Conservation (phyloP, 2,888 invertebrate genomes). For the Agrotis ipsilon region DNA sequence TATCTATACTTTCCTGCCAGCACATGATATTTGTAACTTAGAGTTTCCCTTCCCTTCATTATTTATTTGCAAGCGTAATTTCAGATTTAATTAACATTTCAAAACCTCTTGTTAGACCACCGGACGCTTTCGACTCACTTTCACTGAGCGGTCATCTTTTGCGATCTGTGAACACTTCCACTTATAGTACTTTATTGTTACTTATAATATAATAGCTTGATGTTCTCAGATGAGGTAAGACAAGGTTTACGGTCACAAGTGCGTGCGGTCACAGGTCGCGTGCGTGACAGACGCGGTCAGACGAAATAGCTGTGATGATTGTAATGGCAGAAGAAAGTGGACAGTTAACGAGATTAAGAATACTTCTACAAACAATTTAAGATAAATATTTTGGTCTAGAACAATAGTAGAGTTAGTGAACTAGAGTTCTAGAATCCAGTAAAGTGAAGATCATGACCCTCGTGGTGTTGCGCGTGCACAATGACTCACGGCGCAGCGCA, state of each 20-base stretch:
- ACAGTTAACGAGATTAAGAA: constrained; percentile 13
- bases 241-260: constrained; percentile 37
- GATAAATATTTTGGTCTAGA: neutral
- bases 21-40: neutral
- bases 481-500: constrained; percentile 40
- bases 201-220: constrained; percentile 19
- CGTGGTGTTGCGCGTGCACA: constrained; percentile 33
- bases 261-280: constrained; percentile 38
- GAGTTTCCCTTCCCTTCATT: constrained; percentile 20
- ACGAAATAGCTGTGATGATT: constrained; percentile 34
- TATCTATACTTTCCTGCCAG: neutral
- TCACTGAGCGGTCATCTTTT: constrained; percentile 61
- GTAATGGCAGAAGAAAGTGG: constrained; percentile 50
- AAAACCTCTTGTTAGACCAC: constrained; percentile 42
- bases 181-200: constrained; percentile 51
- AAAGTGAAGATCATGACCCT: constrained; percentile 1
- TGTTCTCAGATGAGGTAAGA: constrained; percentile 17
- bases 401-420: too few species aligned
- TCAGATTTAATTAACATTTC: constrained; percentile 44
- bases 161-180: constrained; percentile 44
- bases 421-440: too few species aligned
- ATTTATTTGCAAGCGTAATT: constrained; percentile 39
- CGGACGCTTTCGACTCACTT: constrained; percentile 59
- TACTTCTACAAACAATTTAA: neutral
- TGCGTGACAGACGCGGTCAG: constrained; percentile 47